Evolutionary conservation across 2,113 vertebrate genomes (phyloP), one percentile per base, ranked within the genome.

Genomic region (Tretioscincus oriximinensis): DNA sequence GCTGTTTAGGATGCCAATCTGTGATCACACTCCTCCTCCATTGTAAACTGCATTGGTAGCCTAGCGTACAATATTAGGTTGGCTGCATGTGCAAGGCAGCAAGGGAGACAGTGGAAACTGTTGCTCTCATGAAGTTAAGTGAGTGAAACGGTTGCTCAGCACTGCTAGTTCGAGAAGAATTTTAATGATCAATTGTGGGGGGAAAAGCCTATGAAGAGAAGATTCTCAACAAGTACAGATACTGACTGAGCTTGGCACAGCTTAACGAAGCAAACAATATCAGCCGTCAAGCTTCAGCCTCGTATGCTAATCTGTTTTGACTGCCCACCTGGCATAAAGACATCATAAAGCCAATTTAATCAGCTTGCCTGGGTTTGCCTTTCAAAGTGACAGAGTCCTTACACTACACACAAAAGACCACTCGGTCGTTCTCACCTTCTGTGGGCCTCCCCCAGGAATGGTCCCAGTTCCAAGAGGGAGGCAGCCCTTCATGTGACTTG

Each of bases 401-500:
- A 2, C 24, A 35, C 54, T 31, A 47, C 81, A 51, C 49, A 54
- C 81, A 47, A 81, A 64, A 85, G 81, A 4, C 69, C 47, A 76
- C 49, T 7, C 69, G 41, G 6, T 58, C 22, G 2, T 28, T 1
- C 1, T n/a, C 72, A 82, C 29, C 66, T 81, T 31, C 6, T 72
- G 16, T 16, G 18, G 12, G 3, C 24, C 64, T 18, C 51, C 18
- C 20, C 21, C 22, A 47, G 24, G 47, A 20, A 61, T 26, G 31
- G 18, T 81, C 10, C 35, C 68, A 26, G 11, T 11, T 47, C 51
- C n/a, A 63, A 31, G 35, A 76, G 22, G 21, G 2, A 69, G 1
- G 28, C 47, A 21, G 16, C 28, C 24, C 66, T 9, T 69, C 26
- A 47, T 51, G 20, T 29, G 29, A 21, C 51, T 28, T 65, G 7